Evolutionary conservation across 2,888 invertebrate genomes (phyloP), one percentile per base, ranked within the genome.

Genomic region (Scelioninae gen. 2): DNA sequence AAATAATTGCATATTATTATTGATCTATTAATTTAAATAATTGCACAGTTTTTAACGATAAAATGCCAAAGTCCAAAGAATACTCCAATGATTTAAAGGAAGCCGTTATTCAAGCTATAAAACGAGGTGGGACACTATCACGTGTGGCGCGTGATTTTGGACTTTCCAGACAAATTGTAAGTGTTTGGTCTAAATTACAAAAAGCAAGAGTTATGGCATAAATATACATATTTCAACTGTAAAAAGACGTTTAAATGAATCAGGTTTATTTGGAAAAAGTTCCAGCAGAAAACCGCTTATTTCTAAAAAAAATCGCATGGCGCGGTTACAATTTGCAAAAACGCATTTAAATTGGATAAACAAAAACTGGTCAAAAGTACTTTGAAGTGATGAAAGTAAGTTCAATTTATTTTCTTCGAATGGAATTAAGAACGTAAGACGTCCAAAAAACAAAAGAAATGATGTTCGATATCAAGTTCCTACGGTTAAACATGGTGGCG

Each of bases 201-300:
- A 35, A 35, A 10, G 35, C 35, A 35, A 11, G 35, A 35, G 35
- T 35, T 35, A 35, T 35, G 35, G 35, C 10, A 35, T 11, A 35
- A 35, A 35, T 35, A 3, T 35, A 35, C 35, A 35, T 10, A 10
- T 35, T 35, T 35, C 35, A 35, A 35, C 35, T 35, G 35, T 35
- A 10, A 35, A 35, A 35, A 35, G 10, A 35, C 35, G 35, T 35
- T 35, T 35, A 35, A 35, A 35, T 11, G 35, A 3, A 35, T 3
- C 3, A 11, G 35, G 35, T 35, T 35, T 35, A 35, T 35, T 35
- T 35, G 10, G 35, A 10, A 35, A 11, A 35, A 10, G 35, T 5
- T 2, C 35, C 35, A 35, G 35, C 3, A 35, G 10, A 35, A 35
- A 35, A 6, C 35, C 35, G 35, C 35, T 35, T 35, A 35, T 35